Evolutionary conservation across 2,113 vertebrate species (phyloP).

Genomic region (Girardinichthys multiradiatus): DNA sequence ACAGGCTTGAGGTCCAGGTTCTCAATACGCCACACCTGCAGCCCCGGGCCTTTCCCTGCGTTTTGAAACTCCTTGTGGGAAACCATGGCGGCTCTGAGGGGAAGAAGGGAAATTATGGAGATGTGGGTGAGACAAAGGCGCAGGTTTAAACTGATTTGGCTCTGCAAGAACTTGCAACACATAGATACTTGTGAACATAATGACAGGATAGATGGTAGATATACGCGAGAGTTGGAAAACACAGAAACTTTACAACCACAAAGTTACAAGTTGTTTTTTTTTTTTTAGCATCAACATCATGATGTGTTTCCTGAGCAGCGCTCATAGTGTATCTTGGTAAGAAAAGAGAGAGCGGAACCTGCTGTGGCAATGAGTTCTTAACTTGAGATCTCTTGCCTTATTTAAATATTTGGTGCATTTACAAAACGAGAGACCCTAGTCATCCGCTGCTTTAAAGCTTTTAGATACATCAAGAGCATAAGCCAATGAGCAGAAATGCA

Average conservation of each 20-base stretch:
- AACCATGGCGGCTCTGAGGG: conserved; percentile 76
- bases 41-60: conserved; percentile 77
- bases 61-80: conserved; percentile 79
- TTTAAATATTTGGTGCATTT: no score
- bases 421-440: no score
- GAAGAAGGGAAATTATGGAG: background rate
- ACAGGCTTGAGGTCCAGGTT: conserved; percentile 81
- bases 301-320: background rate
- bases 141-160: conserved; percentile 24
- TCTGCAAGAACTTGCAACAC: conserved; percentile 18
- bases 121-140: background rate
- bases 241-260: background rate
- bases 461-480: no score
- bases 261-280: background rate
- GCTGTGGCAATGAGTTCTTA: background rate
- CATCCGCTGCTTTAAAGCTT: no score
- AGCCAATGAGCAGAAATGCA: no score
- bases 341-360: background rate
- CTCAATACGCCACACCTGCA: conserved; percentile 84
- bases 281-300: background rate
- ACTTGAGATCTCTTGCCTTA: background rate
- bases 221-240: background rate
- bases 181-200: background rate
- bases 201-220: background rate
- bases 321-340: background rate